phyloP scores from a whole-genome alignment of 2,888 invertebrate species.

The Carterocephalus palaemon region DNA sequence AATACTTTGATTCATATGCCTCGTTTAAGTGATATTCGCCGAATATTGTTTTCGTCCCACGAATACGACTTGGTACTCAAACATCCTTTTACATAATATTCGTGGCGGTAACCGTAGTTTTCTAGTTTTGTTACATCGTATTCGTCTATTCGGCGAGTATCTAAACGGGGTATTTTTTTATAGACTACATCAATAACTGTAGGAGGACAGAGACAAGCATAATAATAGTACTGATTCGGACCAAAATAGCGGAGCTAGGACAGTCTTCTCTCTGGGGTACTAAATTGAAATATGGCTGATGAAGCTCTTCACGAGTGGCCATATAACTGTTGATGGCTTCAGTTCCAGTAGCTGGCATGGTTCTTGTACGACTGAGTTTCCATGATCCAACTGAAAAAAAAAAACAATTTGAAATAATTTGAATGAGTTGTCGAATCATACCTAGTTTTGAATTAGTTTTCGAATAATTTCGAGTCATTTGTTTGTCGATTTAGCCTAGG shows the following conservation, averaged over 20 bases:
- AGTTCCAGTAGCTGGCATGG: conserved; percentile 35
- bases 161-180: no score
- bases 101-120: no score
- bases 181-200: conserved; percentile 37
- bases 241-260: conserved; percentile 51
- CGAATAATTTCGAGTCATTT: no score
- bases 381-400: conserved; percentile 56
- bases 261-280: conserved; percentile 52
- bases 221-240: conserved; percentile 59
- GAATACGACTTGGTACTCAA: no score
- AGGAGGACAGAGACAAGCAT: conserved; percentile 49
- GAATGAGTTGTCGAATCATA: no score
- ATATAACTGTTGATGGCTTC: conserved; percentile 44
- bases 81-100: no score
- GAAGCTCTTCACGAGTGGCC: conserved; percentile 43
- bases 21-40: no score
- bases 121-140: no score
- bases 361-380: conserved; percentile 58
- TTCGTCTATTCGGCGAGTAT: no score
- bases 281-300: conserved; percentile 50
- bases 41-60: no score
- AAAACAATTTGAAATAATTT: not conserved
- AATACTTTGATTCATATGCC: not conserved
- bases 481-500: no score
- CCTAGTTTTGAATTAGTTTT: no score